Evolutionary conservation across 2,113 vertebrate species (phyloP).

Genomic region (Equus quagga): DNA sequence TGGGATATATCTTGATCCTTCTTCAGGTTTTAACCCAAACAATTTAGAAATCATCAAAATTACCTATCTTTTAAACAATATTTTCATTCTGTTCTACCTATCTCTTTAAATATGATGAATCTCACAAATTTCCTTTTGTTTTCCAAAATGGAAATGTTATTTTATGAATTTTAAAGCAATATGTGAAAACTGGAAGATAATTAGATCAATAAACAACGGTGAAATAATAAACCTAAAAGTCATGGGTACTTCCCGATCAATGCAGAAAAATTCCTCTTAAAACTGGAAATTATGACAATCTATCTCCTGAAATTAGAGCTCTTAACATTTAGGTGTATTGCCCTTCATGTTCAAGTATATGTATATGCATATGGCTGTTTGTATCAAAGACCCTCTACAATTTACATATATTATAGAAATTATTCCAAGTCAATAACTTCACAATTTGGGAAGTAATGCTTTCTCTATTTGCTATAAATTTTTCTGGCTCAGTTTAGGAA

Average conservation of each 20-base stretch:
- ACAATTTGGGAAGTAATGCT: neutral
- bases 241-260: neutral
- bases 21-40: neutral
- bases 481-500: neutral
- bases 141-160: slow-evolving; percentile 1
- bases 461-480: neutral
- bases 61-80: neutral
- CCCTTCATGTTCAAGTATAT: neutral
- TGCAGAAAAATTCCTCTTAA: neutral
- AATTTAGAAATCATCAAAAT: neutral
- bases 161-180: neutral
- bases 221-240: neutral
- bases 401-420: neutral
- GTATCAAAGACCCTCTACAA: neutral
- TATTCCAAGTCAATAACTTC: neutral
- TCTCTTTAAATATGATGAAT: neutral
- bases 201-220: neutral
- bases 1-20: neutral
- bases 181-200: neutral
- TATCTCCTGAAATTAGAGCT: neutral
- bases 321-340: neutral
- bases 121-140: neutral
- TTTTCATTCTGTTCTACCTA: neutral
- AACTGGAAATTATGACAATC: neutral
- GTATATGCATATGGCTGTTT: neutral